Evolutionary conservation across 1,140 invertebrate species (phyloP), one percentile per base, ranked within the genome.

Genomic region (Elymnias hypermnestra): DNA sequence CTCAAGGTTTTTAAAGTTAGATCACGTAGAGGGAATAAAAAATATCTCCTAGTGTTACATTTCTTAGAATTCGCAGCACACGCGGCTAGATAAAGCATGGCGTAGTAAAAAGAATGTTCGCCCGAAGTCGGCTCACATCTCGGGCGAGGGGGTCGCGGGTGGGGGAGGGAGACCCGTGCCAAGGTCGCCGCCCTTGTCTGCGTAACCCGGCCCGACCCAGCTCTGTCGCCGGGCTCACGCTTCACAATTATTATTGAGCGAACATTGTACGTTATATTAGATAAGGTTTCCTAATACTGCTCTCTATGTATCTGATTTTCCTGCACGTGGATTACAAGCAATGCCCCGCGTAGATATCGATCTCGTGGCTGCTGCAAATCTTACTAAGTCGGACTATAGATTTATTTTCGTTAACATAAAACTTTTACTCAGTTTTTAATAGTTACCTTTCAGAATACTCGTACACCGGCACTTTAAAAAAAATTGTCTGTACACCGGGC

Each of bases 171-270:
- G 14, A 21, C 23, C 10, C 13, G 41, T 28, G 25, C 57, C 57
- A 61, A 61, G 57, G 57, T 61, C 53, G 54, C 57, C 47, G 45
- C 29, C 45, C 47, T 46, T 43, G 33, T 42, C 41, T 55, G 35
- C 53, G 38, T 41, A 50, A 33, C 39, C 33, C 33, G 40, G 40
- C 28, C 25, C 48, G 49, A 51, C 38, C 47, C 31, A 46, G 43
- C 56, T 40, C 26, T 45, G 51, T 37, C 54, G 54, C 43, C 51
- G 51, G 47, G 44, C 52, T 39, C 38, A 38, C 29, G 36, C 47
- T 43, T 48, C 36, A 36, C 29, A 12, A 50, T 43, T 15, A n/a
- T 39, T 33, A 51, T 38, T 28, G 38, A 56, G 19, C 29, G 3
- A 35, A 9, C 15, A n/a, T 36, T 36, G 17, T 8, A 4, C 1